Conservation (phyloP, 64 coral and sea anemone species). For the Platygyra sinensis region DNA sequence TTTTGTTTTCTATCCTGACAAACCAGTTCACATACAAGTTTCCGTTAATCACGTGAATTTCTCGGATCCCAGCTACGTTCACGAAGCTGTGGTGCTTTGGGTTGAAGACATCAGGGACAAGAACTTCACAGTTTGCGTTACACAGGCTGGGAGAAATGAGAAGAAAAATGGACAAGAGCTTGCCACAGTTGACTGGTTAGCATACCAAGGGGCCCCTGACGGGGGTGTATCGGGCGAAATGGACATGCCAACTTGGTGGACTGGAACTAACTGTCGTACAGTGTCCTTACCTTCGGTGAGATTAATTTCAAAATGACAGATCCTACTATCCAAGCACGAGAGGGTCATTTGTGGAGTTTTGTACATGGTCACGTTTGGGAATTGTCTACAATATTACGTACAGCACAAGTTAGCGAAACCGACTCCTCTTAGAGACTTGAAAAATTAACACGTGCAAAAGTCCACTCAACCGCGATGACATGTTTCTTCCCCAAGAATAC, state of each 20-base stretch:
- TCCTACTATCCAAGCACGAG: too few relatives aligned
- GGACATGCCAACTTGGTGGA: conserved; percentile 42
- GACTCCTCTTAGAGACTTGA: too few relatives aligned
- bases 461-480: too few relatives aligned
- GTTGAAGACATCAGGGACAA: conserved; percentile 64
- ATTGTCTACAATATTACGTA: too few relatives aligned
- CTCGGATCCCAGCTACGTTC: conserved; percentile 38
- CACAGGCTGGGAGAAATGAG: conserved; percentile 44
- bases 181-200: conserved; percentile 57
- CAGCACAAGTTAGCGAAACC: too few relatives aligned
- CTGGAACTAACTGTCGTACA: conserved; percentile 41
- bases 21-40: conserved; percentile 68
- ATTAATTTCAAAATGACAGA: too few relatives aligned
- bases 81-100: conserved; percentile 69
- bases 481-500: too few relatives aligned
- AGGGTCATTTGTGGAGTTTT: too few relatives aligned
- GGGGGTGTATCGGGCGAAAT: conserved; percentile 36
- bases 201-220: conserved; percentile 57
- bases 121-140: conserved; percentile 65
- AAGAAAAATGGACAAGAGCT: conserved; percentile 9
- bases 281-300: conserved; percentile 7
- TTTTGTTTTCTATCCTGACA: conserved; percentile 76
- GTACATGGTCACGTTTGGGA: too few relatives aligned
- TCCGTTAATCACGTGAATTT: conserved; percentile 68
- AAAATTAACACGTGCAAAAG: too few relatives aligned